Evolutionary conservation across 2,797 vertebrate species (phyloP).

Genomic region (Gymnopithys bicolor): DNA sequence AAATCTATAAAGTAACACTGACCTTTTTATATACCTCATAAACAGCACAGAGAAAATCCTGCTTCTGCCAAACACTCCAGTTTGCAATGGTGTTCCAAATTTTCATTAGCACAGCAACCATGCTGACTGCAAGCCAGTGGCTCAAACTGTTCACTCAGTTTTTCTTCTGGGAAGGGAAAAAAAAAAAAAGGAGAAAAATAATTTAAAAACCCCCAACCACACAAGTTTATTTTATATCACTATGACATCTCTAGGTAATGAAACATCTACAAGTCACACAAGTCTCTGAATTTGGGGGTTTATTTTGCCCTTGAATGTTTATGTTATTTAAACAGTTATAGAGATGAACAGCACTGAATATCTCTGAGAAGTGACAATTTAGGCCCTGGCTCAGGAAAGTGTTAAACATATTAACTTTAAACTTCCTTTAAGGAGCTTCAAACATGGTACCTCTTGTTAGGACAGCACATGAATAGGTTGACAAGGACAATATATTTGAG

Average conservation of each 20-base stretch:
- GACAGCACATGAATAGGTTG: background rate
- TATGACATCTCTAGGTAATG: background rate
- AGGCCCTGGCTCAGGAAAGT: background rate
- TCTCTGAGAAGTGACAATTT: background rate
- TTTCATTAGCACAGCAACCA: conserved; percentile 24
- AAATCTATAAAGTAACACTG: conserved; percentile 51
- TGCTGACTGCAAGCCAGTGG: background rate
- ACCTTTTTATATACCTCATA: conserved; percentile 48
- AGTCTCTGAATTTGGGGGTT: background rate
- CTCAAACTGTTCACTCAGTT: background rate
- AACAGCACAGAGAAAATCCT: conserved; percentile 45
- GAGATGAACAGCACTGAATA: background rate
- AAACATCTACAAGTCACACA: background rate
- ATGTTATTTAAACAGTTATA: background rate
- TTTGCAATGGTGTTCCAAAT: background rate
- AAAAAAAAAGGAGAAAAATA: no score
- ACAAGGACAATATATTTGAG: background rate
- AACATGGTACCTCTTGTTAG: background rate
- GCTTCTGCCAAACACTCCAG: conserved; percentile 26
- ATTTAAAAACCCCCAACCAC: background rate
- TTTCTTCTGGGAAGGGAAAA: background rate
- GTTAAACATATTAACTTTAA: background rate
- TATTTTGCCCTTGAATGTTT: background rate
- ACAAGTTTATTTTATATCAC: background rate
- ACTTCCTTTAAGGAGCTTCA: background rate